These are phyloP conservation scores for Drosophila planitibia DNA, from an alignment of 2,888 invertebrate species.

Conservation along the genomic window DNA sequence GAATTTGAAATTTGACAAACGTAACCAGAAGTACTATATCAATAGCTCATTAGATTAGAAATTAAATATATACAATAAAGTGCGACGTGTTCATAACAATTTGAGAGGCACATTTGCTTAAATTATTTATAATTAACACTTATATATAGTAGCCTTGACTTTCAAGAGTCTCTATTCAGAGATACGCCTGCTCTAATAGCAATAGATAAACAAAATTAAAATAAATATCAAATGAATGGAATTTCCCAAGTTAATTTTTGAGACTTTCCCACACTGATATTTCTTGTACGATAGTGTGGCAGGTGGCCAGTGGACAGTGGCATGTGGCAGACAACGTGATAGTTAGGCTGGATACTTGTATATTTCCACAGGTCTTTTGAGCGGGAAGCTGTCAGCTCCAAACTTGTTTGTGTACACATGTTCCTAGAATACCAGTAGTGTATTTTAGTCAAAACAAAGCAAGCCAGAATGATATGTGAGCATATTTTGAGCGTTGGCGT, in stretches of 20 bases:
- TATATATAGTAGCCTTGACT: neutral
- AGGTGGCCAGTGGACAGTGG: neutral
- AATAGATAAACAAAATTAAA: neutral
- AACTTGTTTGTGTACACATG: slow-evolving; percentile 22
- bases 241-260: slow-evolving; percentile 7
- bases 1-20: neutral
- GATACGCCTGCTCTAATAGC: slow-evolving; percentile 8
- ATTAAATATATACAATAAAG: neutral
- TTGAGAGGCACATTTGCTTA: neutral
- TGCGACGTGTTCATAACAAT: neutral
- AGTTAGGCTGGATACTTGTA: slow-evolving; percentile 10
- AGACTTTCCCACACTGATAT: neutral
- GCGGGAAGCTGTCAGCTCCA: slow-evolving; percentile 10
- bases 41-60: neutral
- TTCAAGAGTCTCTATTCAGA: neutral
- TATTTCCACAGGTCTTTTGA: slow-evolving; percentile 17
- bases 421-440: slow-evolving; percentile 20
- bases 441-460: neutral
- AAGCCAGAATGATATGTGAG: neutral
- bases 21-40: neutral
- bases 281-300: slow-evolving; percentile 6
- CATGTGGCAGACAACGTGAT: slow-evolving; percentile 7
- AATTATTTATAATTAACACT: neutral
- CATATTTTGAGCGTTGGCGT: neutral
- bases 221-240: slow-evolving; percentile 9